phyloP scores from a whole-genome alignment of 1,140 invertebrate species.

The Sycophaga agraensis region DNA sequence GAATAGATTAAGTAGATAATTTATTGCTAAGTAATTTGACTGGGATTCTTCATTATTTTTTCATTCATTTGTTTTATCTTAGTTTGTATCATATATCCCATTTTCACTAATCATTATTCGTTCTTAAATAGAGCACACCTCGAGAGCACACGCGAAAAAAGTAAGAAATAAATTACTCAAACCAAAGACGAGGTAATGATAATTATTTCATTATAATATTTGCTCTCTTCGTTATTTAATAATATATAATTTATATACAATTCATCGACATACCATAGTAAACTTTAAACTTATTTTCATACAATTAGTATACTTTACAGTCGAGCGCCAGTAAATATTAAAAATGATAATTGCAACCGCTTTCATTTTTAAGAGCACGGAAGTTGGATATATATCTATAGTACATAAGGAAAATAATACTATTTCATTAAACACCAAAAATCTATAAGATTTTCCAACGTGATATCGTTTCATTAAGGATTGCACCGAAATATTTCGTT shows the following conservation, averaged over 20 bases:
- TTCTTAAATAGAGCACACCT: slow-evolving; percentile 9
- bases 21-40: slow-evolving; percentile 53
- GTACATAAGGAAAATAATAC: slow-evolving; percentile 31
- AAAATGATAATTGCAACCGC: slow-evolving; percentile 20
- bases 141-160: slow-evolving; percentile 25
- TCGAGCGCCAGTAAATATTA: slow-evolving; percentile 20
- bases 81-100: slow-evolving; percentile 20
- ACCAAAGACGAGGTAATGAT: slow-evolving; percentile 12
- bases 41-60: slow-evolving; percentile 36
- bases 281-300: slow-evolving; percentile 18
- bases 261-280: slow-evolving; percentile 15
- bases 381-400: slow-evolving; percentile 14
- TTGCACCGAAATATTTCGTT: too few relatives aligned
- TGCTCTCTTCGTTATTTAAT: slow-evolving; percentile 10
- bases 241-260: slow-evolving; percentile 30
- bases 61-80: slow-evolving; percentile 14
- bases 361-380: slow-evolving; percentile 22
- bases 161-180: slow-evolving; percentile 28
- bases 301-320: slow-evolving; percentile 23
- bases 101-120: slow-evolving; percentile 1
- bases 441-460: background rate
- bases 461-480: too few relatives aligned
- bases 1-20: slow-evolving; percentile 42
- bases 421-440: slow-evolving; percentile 27
- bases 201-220: slow-evolving; percentile 19